A percentile compares a stretch with the other conserved stretches of the same genome.
These are phyloP conservation scores for Aptenodytes forsteri DNA, from an alignment of 2,113 vertebrate species.

Conservation along the genomic window DNA sequence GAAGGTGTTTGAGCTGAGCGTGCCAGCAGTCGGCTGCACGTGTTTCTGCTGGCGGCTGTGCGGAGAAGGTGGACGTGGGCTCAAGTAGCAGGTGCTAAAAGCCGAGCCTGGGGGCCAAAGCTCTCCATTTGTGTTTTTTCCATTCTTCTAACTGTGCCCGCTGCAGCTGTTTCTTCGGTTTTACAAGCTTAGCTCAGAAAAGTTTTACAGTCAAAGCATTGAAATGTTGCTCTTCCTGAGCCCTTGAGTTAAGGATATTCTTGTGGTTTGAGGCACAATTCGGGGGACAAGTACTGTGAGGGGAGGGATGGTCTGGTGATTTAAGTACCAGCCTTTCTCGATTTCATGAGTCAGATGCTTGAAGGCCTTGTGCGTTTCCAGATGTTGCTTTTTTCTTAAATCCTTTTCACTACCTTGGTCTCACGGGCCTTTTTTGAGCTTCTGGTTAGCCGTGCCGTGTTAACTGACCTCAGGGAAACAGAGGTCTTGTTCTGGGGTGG, in stretches of 20 bases:
- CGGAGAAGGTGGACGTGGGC: neutral
- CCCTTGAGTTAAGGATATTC: neutral
- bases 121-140: neutral
- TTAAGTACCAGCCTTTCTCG: neutral
- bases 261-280: neutral
- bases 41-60: neutral
- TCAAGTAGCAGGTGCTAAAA: conserved; percentile 2
- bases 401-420: neutral
- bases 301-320: neutral
- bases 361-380: neutral
- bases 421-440: neutral
- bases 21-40: neutral
- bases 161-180: neutral
- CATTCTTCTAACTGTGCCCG: neutral
- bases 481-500: neutral
- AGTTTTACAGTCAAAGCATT: neutral
- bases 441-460: neutral
- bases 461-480: neutral
- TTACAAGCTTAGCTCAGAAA: neutral
- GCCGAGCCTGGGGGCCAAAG: neutral
- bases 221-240: neutral
- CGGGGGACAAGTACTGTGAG: neutral
- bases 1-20: neutral
- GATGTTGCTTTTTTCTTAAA: neutral
- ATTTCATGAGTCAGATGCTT: neutral